phyloP scores from a whole-genome alignment of 2,797 vertebrate species.

The Pterois miles region DNA sequence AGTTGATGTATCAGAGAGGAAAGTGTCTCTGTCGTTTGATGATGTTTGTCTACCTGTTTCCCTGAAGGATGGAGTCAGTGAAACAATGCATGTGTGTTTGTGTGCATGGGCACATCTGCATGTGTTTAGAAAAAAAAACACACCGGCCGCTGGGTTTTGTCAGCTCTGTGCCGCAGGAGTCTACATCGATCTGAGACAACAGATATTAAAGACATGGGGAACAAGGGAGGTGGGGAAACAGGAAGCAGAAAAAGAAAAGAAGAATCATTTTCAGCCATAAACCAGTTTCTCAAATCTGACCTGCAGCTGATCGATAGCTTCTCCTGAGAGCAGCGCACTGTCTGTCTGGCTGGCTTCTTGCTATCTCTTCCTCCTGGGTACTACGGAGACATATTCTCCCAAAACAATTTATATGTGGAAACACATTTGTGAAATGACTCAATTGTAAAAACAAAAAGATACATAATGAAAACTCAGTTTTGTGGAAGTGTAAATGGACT shows the following conservation, averaged over 20 bases:
- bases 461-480: background rate
- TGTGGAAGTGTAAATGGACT: background rate
- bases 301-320: slow-evolving; percentile 56
- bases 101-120: background rate
- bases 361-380: slow-evolving; percentile 11
- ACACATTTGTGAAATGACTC: background rate
- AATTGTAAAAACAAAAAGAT: background rate
- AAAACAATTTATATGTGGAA: slow-evolving; percentile 17
- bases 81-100: background rate
- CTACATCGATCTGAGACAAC: slow-evolving; percentile 50
- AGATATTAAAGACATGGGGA: slow-evolving; percentile 41
- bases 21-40: slow-evolving; percentile 1
- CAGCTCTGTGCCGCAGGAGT: slow-evolving; percentile 23
- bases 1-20: slow-evolving; percentile 6
- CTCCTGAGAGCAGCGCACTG: slow-evolving; percentile 20
- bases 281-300: slow-evolving; percentile 56
- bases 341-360: slow-evolving; percentile 32
- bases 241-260: slow-evolving; percentile 44
- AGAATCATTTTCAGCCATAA: slow-evolving; percentile 55
- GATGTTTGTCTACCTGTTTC: slow-evolving; percentile 11
- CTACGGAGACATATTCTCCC: background rate
- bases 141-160: slow-evolving; percentile 18
- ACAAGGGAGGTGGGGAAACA: slow-evolving; percentile 15
- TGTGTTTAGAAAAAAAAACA: background rate
- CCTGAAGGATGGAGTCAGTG: slow-evolving; percentile 2